phyloP scores from a whole-genome alignment of 2,888 invertebrate species.

The Thyatira batis region DNA sequence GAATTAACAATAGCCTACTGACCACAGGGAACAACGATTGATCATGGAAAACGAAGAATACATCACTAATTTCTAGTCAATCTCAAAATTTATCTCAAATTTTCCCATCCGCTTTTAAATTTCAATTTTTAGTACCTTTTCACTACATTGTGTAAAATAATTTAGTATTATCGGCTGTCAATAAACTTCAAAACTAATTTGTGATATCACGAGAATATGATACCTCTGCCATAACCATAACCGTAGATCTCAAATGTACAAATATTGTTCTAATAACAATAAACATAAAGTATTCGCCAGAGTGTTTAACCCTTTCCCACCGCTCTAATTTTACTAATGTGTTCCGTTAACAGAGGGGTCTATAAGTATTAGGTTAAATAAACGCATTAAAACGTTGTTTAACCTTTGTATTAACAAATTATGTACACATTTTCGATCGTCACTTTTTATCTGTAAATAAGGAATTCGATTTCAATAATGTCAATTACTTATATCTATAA shows the following conservation, averaged over 20 bases:
- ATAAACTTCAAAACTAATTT: slow-evolving; percentile 14
- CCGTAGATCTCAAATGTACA: slow-evolving; percentile 74
- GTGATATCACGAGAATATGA: slow-evolving; percentile 38
- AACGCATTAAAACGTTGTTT: slow-evolving; percentile 66
- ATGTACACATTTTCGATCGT: slow-evolving; percentile 33
- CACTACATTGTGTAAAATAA: not conserved
- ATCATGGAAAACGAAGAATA: slow-evolving; percentile 64
- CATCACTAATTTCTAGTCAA: slow-evolving; percentile 57
- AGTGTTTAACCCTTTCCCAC: slow-evolving; percentile 76
- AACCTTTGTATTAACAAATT: slow-evolving; percentile 68
- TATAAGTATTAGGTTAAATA: slow-evolving; percentile 67
- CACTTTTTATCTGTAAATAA: slow-evolving; percentile 9
- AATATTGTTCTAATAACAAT: slow-evolving; percentile 82
- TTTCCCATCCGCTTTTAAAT: slow-evolving; percentile 9
- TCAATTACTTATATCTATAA: too few relatives aligned
- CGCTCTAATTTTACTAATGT: slow-evolving; percentile 82
- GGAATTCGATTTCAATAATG: too few relatives aligned
- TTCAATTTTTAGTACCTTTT: not conserved
- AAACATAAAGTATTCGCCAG: slow-evolving; percentile 69
- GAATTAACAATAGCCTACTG: slow-evolving; percentile 54
- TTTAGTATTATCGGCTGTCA: slow-evolving; percentile 6
- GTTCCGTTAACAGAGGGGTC: slow-evolving; percentile 65
- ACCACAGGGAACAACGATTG: slow-evolving; percentile 63
- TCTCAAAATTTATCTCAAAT: slow-evolving; percentile 31
- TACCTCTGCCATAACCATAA: slow-evolving; percentile 67